Conservation (phyloP, 2,113 vertebrate genomes). For the Abramis brama region DNA sequence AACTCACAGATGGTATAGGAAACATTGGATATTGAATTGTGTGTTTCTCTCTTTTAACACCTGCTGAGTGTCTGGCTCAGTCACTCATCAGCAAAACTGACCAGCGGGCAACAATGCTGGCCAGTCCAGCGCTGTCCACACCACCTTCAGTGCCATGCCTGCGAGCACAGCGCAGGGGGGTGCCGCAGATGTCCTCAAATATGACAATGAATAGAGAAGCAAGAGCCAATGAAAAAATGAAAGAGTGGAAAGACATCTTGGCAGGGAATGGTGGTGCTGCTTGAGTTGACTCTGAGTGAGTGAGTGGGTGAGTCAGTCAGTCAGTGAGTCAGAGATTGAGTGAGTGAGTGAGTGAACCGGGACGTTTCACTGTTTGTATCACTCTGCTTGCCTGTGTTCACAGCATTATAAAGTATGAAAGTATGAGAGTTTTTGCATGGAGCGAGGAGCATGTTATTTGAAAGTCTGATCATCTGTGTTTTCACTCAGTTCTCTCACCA, state of each 20-base stretch:
- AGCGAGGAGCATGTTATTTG: not conserved
- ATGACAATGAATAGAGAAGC: not conserved
- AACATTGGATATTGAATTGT: not conserved
- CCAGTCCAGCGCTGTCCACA: not conserved
- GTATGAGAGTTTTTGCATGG: not conserved
- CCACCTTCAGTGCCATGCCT: slow-evolving; percentile 11
- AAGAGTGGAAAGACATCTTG: slow-evolving; percentile 19
- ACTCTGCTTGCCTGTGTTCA: slow-evolving; percentile 17
- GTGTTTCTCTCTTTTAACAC: slow-evolving; percentile 34
- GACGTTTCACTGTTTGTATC: slow-evolving; percentile 10
- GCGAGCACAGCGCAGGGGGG: not conserved
- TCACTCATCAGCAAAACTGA: slow-evolving; percentile 17
- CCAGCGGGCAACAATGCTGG: not conserved
- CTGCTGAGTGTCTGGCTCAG: slow-evolving; percentile 37
- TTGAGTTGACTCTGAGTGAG: slow-evolving; percentile 9
- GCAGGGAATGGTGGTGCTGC: not conserved
- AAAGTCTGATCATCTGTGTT: not conserved
- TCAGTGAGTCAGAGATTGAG: no score
- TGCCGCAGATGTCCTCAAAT: slow-evolving; percentile 40
- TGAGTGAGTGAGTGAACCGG: slow-evolving; percentile 28
- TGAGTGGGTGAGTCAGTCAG: not conserved
- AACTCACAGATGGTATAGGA: slow-evolving; percentile 26
- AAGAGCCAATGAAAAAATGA: not conserved
- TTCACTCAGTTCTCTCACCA: not conserved
- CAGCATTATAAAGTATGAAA: not conserved